Percentiles rank a stretch among this genome's conserved stretches.
phyloP scores from a whole-genome alignment of 2,113 vertebrate species.

The Patagioenas fasciata region DNA sequence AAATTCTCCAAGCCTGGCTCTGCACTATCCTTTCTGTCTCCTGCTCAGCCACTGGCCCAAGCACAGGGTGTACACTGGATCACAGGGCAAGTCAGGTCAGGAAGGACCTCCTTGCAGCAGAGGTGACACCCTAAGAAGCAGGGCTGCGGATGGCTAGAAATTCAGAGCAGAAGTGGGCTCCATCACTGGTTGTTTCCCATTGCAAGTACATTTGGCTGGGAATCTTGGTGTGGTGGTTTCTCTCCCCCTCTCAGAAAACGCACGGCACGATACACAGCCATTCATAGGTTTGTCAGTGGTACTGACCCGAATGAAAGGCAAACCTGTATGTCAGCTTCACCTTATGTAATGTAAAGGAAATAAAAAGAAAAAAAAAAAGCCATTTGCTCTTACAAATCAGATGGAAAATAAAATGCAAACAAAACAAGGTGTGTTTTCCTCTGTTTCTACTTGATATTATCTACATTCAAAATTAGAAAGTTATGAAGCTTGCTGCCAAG shows the following conservation, averaged over 20 bases:
- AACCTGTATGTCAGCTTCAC: neutral
- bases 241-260: neutral
- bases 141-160: neutral
- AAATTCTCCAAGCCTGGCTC: neutral
- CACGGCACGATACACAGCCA: neutral
- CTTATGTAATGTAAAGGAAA: neutral
- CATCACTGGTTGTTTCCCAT: accelerated
- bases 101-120: neutral
- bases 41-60: neutral
- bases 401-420: neutral
- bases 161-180: neutral
- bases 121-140: accelerated
- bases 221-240: neutral
- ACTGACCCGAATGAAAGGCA: neutral
- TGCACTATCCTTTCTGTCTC: neutral
- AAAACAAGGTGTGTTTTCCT: neutral
- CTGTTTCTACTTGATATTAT: neutral
- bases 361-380: neutral
- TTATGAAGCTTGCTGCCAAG: neutral
- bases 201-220: neutral
- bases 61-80: accelerated
- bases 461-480: neutral
- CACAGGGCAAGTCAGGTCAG: neutral
- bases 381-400: neutral
- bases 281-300: neutral